phyloP scores from a whole-genome alignment of 92 coral and sea anemone genomes.

The Micromussa lordhowensis region DNA sequence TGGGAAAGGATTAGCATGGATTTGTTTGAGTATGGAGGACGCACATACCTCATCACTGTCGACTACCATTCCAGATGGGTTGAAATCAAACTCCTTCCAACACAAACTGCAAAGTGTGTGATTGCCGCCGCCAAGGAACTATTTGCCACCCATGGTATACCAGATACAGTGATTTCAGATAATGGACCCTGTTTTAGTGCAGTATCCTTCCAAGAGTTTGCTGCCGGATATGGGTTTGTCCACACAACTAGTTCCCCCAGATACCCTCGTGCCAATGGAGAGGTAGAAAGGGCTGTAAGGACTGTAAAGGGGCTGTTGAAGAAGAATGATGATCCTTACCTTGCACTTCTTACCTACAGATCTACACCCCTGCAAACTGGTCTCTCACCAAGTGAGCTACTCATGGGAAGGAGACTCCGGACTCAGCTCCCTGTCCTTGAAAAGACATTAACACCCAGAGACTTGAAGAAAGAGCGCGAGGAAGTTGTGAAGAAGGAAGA shows the following conservation, averaged over 20 bases:
- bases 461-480: conserved; percentile 5
- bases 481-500: conserved; percentile 53
- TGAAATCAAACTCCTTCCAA: no score
- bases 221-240: conserved; percentile 49
- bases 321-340: conserved; percentile 58
- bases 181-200: conserved; percentile 61
- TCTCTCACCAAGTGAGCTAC: conserved; percentile 47
- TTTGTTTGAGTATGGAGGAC: no score
- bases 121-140: conserved; percentile 39
- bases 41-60: no score
- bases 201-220: conserved; percentile 54
- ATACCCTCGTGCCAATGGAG: conserved; percentile 59
- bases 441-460: conserved; percentile 9
- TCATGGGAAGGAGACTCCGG: conserved; percentile 20
- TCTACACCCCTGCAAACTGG: conserved; percentile 55
- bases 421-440: conserved; percentile 53
- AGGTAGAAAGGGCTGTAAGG: conserved; percentile 64
- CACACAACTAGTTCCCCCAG: conserved; percentile 68
- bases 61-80: no score
- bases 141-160: conserved; percentile 64
- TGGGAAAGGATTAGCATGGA: no score
- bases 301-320: conserved; percentile 48
- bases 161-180: conserved; percentile 55
- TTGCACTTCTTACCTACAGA: conserved; percentile 42
- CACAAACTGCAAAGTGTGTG: conserved; percentile 9